These are phyloP conservation scores for Chunga burmeisteri DNA, from an alignment of 2,113 vertebrate species.

Conservation along the genomic window DNA sequence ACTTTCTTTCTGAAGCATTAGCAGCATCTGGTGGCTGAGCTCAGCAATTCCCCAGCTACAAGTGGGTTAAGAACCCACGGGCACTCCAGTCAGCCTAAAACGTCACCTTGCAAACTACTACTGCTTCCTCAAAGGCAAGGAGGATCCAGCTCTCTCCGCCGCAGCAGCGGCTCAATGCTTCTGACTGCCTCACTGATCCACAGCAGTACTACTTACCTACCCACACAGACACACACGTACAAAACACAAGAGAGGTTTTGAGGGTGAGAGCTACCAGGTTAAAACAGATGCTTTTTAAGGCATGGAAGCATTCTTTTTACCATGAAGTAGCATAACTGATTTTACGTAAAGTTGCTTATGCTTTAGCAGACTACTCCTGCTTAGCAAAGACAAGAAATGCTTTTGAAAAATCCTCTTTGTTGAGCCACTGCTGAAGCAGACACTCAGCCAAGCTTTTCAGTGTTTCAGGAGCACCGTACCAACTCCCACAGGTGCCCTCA, in stretches of 20 bases:
- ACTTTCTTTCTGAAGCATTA: background rate
- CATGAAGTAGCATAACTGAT: background rate
- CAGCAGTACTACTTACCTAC: background rate
- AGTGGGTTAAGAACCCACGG: accelerated
- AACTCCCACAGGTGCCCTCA: conserved; percentile 86
- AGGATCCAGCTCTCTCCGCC: accelerated
- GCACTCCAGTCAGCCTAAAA: background rate
- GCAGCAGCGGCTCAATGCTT: background rate
- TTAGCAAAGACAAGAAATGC: background rate
- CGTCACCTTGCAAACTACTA: accelerated
- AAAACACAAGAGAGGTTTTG: background rate
- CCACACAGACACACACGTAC: accelerated
- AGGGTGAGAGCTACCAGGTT: background rate
- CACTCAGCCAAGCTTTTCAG: background rate
- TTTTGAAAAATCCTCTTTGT: background rate
- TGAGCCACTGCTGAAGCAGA: background rate
- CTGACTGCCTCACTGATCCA: background rate
- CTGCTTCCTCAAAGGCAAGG: background rate
- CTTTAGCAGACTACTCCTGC: background rate
- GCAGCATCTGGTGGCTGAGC: conserved; percentile 47
- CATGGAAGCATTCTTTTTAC: background rate
- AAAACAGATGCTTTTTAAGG: background rate
- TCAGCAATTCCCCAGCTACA: background rate
- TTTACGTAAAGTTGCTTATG: background rate
- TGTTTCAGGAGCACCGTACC: conserved; percentile 73